Percentiles rank a stretch among this genome's conserved stretches.
phyloP scores from a whole-genome alignment of 2,113 vertebrate species.

The Gnathochromis pfefferi region DNA sequence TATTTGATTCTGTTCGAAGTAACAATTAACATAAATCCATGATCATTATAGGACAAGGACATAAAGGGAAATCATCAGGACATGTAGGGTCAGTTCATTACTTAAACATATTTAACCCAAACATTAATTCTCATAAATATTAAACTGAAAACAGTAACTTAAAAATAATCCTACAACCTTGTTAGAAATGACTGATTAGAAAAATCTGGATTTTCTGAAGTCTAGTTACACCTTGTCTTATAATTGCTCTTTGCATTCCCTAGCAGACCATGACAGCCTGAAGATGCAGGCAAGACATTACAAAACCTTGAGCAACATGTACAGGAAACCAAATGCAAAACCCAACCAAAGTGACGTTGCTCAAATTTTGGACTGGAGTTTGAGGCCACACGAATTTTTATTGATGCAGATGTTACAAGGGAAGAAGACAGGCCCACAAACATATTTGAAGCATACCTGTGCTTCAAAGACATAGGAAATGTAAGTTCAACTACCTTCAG shows the following conservation, averaged over 20 bases:
- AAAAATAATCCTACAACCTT: neutral
- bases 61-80: neutral
- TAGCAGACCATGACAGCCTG: neutral
- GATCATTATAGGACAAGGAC: neutral
- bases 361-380: neutral
- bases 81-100: neutral
- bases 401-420: neutral
- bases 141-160: neutral
- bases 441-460: neutral
- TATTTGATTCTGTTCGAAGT: neutral
- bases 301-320: neutral
- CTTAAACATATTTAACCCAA: neutral
- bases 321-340: rapidly evolving
- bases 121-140: neutral
- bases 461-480: rapidly evolving
- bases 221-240: neutral
- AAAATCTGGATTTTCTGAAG: neutral
- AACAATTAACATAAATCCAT: neutral
- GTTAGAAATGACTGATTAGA: rapidly evolving
- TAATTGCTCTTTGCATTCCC: neutral
- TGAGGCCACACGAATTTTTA: neutral
- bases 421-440: neutral
- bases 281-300: neutral
- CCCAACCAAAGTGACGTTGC: rapidly evolving
- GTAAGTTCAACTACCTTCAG: neutral